These are phyloP conservation scores for Pseudomyrmex flavicornis DNA, from an alignment of 1,140 invertebrate genomes.

Conservation along the genomic window DNA sequence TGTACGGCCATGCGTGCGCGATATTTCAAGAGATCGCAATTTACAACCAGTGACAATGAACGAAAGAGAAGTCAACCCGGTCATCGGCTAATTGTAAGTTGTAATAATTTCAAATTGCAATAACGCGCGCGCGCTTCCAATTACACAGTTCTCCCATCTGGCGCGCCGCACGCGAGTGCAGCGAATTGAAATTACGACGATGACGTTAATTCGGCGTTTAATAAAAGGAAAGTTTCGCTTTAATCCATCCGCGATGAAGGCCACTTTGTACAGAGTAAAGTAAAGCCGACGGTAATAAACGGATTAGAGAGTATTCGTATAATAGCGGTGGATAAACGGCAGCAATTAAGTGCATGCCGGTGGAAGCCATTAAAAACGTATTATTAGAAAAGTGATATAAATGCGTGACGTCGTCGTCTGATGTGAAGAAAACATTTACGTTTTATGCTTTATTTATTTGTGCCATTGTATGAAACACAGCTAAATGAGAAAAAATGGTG, in stretches of 20 bases:
- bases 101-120: slow-evolving; percentile 61
- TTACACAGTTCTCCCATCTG: slow-evolving; percentile 54
- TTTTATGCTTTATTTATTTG: slow-evolving; percentile 14
- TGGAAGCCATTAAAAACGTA: slow-evolving; percentile 68
- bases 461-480: background rate
- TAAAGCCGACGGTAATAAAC: slow-evolving; percentile 71
- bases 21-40: slow-evolving; percentile 7
- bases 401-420: slow-evolving; percentile 34
- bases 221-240: slow-evolving; percentile 67
- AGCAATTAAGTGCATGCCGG: slow-evolving; percentile 69
- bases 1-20: background rate
- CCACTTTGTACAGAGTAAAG: slow-evolving; percentile 68
- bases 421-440: slow-evolving; percentile 6
- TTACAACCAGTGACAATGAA: slow-evolving; percentile 1
- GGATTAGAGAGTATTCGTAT: slow-evolving; percentile 73
- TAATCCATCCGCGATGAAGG: slow-evolving; percentile 66
- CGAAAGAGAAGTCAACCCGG: slow-evolving; percentile 13
- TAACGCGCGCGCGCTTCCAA: slow-evolving; percentile 50
- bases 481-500: background rate
- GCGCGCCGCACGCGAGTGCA: slow-evolving; percentile 41
- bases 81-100: slow-evolving; percentile 60
- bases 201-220: slow-evolving; percentile 68
- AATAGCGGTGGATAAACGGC: slow-evolving; percentile 71
- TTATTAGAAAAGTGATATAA: slow-evolving; percentile 70
- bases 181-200: slow-evolving; percentile 43